Base-by-base conservation (phyloP, 2,797 vertebrate genomes). In the Otus scops region DNA sequence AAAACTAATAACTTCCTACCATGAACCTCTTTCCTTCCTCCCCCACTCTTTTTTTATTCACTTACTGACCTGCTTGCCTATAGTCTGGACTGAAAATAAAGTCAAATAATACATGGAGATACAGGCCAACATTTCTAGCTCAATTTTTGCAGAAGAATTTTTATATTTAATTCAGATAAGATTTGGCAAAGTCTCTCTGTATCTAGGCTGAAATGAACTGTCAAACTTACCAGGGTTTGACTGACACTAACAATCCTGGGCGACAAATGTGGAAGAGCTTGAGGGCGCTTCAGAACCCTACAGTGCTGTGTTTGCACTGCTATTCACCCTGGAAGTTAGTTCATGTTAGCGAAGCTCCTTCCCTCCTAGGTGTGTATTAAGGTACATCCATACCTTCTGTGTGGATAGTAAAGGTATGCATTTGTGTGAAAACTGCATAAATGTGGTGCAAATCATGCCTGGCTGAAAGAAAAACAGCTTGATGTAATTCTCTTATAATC, bases 311-410 rank as follows among this genome's bases (percentile, higher is more conserved):
- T 56, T 82, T 64, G 24, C 11, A 19, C 17, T 48, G 39, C 20
- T 43, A 9, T 34, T 79, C 43, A 32, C 32, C 59, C 68, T 20
- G 22, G 30, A 92, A 75, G 26, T 23, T 50, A 57, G 20, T 27
- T 48, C 6, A 26, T 32, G 20, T 4, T 56, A 15, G 2, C 0
- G 0, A 20, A 56, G 12, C 1, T 92, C 38, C 27, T 70, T 54
- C 17, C 6, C 17, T 24, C 10, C 6, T 12, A 2, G 4, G n/a
- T 26, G 21, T 51, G 14, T 77, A 21, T n/a, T 36, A 54, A 6
- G 23, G 11, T 56, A 21, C 19, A 51, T 36, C 36, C 5, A 26
- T 43, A 51, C 4, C 20, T 60, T 11, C 38, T 61, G 12, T 50
- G 15, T 54, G 18, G 23, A 18, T 7, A 69, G 1, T 6, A 60